A percentile compares a stretch with the other conserved stretches of the same genome.
Evolutionary conservation across 2,113 vertebrate species (phyloP).

Genomic region (Empidonax traillii): DNA sequence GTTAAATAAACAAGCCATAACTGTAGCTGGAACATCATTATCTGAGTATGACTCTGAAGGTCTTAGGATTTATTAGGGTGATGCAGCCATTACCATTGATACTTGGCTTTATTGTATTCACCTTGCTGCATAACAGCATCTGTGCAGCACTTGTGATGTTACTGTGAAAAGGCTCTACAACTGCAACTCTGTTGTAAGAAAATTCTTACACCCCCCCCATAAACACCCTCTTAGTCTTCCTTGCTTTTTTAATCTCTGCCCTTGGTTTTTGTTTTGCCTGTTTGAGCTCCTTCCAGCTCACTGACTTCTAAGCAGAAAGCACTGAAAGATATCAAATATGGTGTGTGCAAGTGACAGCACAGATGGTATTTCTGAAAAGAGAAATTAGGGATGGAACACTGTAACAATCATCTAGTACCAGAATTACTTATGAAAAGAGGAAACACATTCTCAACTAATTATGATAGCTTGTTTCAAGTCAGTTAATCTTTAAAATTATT

Average conservation of each 20-base stretch:
- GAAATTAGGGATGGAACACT: not conserved
- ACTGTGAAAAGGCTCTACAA: not conserved
- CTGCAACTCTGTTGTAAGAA: not conserved
- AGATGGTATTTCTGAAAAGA: not conserved
- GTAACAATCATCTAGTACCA: not conserved
- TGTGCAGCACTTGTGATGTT: not conserved
- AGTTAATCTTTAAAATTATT: not conserved
- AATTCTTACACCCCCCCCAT: not conserved
- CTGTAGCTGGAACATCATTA: slow-evolving; percentile 34
- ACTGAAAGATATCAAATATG: not conserved
- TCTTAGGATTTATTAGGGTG: slow-evolving; percentile 40
- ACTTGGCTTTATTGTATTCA: slow-evolving; percentile 42
- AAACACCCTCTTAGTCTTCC: not conserved
- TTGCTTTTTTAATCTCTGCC: not conserved
- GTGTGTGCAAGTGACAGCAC: not conserved
- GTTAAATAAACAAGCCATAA: slow-evolving; percentile 64
- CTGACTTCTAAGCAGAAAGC: not conserved
- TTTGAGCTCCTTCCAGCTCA: not conserved
- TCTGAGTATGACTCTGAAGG: slow-evolving; percentile 27
- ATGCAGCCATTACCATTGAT: not conserved
- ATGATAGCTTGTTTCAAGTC: not conserved
- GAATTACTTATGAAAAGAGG: not conserved
- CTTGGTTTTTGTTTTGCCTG: not conserved
- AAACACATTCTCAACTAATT: not conserved
- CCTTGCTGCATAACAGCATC: not conserved